Evolutionary conservation across 2,113 vertebrate genomes (phyloP).

Genomic region (Pluvialis apricaria): DNA sequence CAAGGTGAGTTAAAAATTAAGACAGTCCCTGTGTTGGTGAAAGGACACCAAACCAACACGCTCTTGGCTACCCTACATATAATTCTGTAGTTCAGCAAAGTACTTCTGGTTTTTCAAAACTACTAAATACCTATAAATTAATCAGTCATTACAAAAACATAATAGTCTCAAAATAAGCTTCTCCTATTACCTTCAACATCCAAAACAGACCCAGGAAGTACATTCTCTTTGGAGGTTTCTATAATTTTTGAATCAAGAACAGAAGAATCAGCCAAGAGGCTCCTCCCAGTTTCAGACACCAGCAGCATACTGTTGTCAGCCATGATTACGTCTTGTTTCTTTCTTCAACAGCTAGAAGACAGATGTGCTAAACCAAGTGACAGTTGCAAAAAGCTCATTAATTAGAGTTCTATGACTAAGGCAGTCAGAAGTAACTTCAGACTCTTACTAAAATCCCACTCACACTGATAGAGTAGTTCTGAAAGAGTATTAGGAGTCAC

Average conservation of each 20-base stretch:
- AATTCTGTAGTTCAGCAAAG: background rate
- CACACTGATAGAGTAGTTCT: background rate
- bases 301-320: slow-evolving; percentile 81
- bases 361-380: background rate
- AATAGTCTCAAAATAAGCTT: background rate
- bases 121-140: background rate
- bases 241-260: slow-evolving; percentile 86
- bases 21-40: background rate
- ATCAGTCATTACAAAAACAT: background rate
- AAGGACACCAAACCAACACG: background rate
- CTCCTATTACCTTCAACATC: slow-evolving; percentile 80
- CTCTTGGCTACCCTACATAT: background rate
- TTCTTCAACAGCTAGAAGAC: slow-evolving; percentile 26
- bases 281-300: slow-evolving; percentile 74
- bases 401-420: background rate
- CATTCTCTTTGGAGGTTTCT: slow-evolving; percentile 86
- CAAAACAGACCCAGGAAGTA: slow-evolving; percentile 65
- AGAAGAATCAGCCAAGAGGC: slow-evolving; percentile 88
- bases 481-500: background rate
- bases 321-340: slow-evolving; percentile 70
- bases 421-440: background rate
- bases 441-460: background rate
- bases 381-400: background rate
- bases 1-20: background rate
- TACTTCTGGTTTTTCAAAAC: background rate